phyloP scores from a whole-genome alignment of 1,140 invertebrate species.

The Drosophila kohkoa region DNA sequence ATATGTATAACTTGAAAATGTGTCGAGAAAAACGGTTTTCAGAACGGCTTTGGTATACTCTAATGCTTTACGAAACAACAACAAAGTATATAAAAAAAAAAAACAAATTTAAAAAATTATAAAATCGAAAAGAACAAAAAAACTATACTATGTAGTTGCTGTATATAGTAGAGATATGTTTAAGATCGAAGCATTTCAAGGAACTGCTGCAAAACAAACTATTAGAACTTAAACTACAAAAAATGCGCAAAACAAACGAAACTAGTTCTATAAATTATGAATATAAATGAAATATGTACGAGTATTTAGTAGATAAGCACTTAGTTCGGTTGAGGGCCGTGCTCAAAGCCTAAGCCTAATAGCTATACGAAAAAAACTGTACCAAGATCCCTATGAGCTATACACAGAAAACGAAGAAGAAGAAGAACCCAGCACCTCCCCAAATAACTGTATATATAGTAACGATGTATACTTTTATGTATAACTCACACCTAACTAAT shows the following conservation, averaged over 20 bases:
- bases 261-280: slow-evolving; percentile 41
- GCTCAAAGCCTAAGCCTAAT: slow-evolving; percentile 46
- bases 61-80: slow-evolving; percentile 80
- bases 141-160: slow-evolving; percentile 60
- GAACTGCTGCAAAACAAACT: slow-evolving; percentile 58
- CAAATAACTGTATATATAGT: slow-evolving; percentile 16
- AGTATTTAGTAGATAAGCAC: slow-evolving; percentile 33
- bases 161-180: slow-evolving; percentile 36
- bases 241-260: slow-evolving; percentile 68
- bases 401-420: neutral
- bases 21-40: slow-evolving; percentile 66
- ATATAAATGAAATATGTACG: slow-evolving; percentile 9
- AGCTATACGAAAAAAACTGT: slow-evolving; percentile 51
- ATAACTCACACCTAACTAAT: slow-evolving; percentile 17
- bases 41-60: slow-evolving; percentile 84
- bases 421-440: neutral
- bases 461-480: slow-evolving; percentile 10
- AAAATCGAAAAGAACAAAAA: slow-evolving; percentile 25
- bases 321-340: slow-evolving; percentile 54
- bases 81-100: slow-evolving; percentile 41
- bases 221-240: slow-evolving; percentile 52
- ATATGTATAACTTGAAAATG: slow-evolving; percentile 20
- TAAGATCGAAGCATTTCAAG: slow-evolving; percentile 60
- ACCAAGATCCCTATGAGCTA: slow-evolving; percentile 75
- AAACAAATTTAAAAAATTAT: slow-evolving; percentile 27